Conservation (phyloP, 2,888 invertebrate genomes). For the Lepas anatifera region DNA sequence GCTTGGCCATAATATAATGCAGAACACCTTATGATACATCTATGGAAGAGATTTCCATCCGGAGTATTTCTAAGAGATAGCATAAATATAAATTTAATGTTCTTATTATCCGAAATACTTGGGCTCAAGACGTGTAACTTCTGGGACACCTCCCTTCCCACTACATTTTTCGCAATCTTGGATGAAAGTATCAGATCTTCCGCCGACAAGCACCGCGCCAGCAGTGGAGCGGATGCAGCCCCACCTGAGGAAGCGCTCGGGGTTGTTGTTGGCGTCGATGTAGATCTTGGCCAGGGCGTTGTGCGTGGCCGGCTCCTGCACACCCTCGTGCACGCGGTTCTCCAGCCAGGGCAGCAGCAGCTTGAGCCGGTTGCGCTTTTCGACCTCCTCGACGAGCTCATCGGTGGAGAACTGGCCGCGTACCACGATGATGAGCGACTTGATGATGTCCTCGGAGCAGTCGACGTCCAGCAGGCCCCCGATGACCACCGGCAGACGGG, state of each 20-base stretch:
- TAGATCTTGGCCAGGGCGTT: constrained; percentile 99
- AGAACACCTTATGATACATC: too few relatives aligned
- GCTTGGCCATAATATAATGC: too few relatives aligned
- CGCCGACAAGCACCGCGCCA: too few relatives aligned
- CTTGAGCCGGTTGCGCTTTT: constrained; percentile 86
- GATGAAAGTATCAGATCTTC: too few relatives aligned
- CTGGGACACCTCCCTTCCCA: too few relatives aligned
- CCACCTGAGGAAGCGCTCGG: constrained; percentile 76
- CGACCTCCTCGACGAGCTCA: constrained; percentile 93
- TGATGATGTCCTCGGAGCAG: constrained; percentile 97
- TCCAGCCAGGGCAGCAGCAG: constrained; percentile 93
- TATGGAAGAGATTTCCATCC: too few relatives aligned
- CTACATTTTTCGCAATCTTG: too few relatives aligned
- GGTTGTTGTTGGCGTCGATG: constrained; percentile 98
- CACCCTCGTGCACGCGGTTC: constrained; percentile 92
- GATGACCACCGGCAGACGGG: constrained; percentile 92
- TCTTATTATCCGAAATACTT: too few relatives aligned
- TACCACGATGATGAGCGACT: constrained; percentile 93
- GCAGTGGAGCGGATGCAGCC: too few relatives aligned
- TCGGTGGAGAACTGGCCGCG: constrained; percentile 98
- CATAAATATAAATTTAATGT: too few relatives aligned
- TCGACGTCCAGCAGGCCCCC: constrained; percentile 97
- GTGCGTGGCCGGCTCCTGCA: constrained; percentile 94
- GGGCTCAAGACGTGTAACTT: too few relatives aligned
- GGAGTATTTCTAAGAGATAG: too few relatives aligned